Evolutionary conservation across 2,888 invertebrate genomes (phyloP).

Genomic region (Eilema griseolum): DNA sequence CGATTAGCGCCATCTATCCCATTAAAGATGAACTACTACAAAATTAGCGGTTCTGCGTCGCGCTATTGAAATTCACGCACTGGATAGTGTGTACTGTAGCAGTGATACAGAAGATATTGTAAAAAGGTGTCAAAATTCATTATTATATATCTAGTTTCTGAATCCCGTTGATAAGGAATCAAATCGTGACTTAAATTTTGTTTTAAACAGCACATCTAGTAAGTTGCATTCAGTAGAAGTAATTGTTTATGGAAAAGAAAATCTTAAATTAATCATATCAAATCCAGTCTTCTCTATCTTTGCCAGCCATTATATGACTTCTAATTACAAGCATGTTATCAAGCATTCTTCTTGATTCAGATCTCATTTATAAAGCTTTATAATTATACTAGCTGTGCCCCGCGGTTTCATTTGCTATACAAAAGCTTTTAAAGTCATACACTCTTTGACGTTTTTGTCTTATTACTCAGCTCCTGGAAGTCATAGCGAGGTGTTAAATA

Average conservation of each 20-base stretch:
- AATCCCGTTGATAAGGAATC: too few relatives aligned
- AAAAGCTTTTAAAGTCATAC: too few relatives aligned
- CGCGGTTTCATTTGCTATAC: neutral
- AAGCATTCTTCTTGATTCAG: neutral
- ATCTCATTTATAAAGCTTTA: conserved; percentile 2
- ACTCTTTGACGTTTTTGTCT: neutral
- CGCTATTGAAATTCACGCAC: neutral
- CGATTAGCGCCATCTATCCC: neutral
- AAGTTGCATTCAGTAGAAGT: neutral
- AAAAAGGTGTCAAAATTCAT: too few relatives aligned
- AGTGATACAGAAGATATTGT: too few relatives aligned
- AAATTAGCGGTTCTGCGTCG: neutral
- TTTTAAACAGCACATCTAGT: too few relatives aligned
- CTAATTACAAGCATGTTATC: neutral
- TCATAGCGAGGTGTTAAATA: neutral
- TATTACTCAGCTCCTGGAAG: neutral
- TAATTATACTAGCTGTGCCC: neutral
- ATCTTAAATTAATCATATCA: neutral
- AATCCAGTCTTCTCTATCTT: neutral
- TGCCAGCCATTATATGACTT: conserved; percentile 8
- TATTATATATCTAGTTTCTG: too few relatives aligned
- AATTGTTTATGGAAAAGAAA: neutral
- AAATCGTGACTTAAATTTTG: too few relatives aligned
- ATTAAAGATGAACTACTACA: neutral
- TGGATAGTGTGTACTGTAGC: neutral